Base-by-base conservation (phyloP, 2,113 vertebrate species). In the Chunga burmeisteri region DNA sequence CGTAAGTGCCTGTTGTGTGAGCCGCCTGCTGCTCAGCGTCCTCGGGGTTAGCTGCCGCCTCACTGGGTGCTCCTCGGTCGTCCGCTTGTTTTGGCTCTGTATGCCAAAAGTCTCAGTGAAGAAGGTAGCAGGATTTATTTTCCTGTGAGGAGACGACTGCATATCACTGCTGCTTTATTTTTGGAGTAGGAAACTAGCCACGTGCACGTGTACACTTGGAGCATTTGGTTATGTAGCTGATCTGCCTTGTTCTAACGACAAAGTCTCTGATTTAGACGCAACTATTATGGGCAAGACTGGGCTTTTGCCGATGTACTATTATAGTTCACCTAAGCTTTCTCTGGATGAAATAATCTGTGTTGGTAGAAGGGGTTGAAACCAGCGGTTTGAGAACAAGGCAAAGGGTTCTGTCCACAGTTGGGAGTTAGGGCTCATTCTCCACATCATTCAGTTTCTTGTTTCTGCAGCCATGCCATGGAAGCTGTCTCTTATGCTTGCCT, bases 251-350 rank as follows among this genome's bases (percentile, higher is more conserved):
- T 46, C 22, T 13, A 7, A 16, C 0, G 11, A 7, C 34, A 27
- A 2, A 40, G 47, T 13, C 5, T 12, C 13, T 7, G 40, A 7
- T 3, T 32, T 2, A 3, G 8, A 6, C 4, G 0, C 7, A 5
- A 3, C 11, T 15, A 1, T 2, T 18, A 2, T 1, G 22, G 13
- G 44, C 17, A 9, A 6, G 22, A 11, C 32, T 16, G 36, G 40
- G 40, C 53, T 42, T 34, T 21, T 44, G 44, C 49, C 49, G 40
- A 1, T 34, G 34, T 29, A 3, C 38, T 77, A 3, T 11, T 49
- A 0, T 23, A 6, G 56, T 7, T 78, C 14, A 22, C 10, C 9
- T 20, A 6, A 13, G 14, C 14, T 58, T 53, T 44, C 21, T 17
- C 29, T 0, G 2, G 19, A 13, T 66, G 23, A 25, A 81, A 16